phyloP scores from a whole-genome alignment of 2,888 invertebrate species.

The Trilocha varians region DNA sequence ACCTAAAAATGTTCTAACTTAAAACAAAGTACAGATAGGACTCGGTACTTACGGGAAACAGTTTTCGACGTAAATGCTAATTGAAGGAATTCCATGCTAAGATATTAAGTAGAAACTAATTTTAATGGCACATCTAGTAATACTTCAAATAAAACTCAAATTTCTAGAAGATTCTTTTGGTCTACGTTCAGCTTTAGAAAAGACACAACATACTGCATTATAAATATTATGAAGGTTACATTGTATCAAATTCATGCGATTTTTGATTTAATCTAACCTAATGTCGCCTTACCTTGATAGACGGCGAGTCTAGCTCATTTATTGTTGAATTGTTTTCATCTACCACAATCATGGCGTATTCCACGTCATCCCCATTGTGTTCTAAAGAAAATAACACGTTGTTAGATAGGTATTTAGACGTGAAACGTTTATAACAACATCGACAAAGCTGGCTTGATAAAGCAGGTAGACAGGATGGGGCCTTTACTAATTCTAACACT shows the following conservation, averaged over 20 bases:
- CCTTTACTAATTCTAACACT: too few species aligned
- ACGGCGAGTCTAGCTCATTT: slow-evolving; percentile 87
- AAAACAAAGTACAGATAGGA: background rate
- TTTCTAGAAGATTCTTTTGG: too few species aligned
- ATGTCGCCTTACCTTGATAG: slow-evolving; percentile 83
- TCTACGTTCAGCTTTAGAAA: too few species aligned
- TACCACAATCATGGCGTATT: slow-evolving; percentile 91
- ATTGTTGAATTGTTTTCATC: slow-evolving; percentile 91
- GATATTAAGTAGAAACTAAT: slow-evolving; percentile 4
- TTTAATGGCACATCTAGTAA: too few species aligned
- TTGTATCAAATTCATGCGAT: too few species aligned
- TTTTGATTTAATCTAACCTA: too few species aligned
- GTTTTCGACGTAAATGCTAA: too few species aligned
- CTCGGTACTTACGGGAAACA: background rate
- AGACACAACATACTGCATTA: too few species aligned
- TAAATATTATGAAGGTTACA: too few species aligned
- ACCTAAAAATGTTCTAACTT: background rate
- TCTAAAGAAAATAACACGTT: slow-evolving; percentile 36
- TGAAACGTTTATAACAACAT: slow-evolving; percentile 32
- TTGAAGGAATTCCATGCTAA: background rate
- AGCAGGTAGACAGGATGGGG: too few species aligned
- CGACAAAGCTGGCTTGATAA: slow-evolving; percentile 56
- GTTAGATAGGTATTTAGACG: background rate
- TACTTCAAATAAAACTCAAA: too few species aligned
- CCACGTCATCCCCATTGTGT: slow-evolving; percentile 82